Evolutionary conservation across 2,888 invertebrate species (phyloP).

Genomic region (Hoplodrina blanda): DNA sequence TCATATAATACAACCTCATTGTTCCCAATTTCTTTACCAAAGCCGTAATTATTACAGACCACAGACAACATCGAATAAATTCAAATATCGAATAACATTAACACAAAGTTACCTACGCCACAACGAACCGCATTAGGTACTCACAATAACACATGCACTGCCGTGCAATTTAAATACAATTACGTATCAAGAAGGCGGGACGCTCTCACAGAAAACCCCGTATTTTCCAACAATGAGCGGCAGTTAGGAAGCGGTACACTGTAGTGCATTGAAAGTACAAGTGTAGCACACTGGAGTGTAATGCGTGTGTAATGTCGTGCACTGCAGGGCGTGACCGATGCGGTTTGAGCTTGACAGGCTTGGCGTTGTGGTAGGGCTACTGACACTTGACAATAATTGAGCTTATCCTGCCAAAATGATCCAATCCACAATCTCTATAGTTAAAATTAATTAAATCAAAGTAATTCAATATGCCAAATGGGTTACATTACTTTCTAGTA

Average conservation of each 20-base stretch:
- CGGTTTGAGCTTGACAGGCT: constrained; percentile 50
- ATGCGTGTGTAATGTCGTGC: constrained; percentile 59
- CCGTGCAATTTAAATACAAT: constrained; percentile 63
- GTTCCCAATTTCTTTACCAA: no score
- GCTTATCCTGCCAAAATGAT: no score
- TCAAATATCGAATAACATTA: constrained; percentile 4
- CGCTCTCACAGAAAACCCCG: constrained; percentile 54
- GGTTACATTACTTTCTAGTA: no score
- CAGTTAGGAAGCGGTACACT: constrained; percentile 50
- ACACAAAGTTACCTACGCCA: no score
- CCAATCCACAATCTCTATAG: no score
- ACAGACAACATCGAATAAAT: no score
- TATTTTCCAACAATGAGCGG: constrained; percentile 54
- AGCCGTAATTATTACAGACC: no score
- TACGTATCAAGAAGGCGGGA: constrained; percentile 49
- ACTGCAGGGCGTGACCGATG: constrained; percentile 65
- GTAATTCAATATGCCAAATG: no score
- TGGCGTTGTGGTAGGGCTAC: constrained; percentile 49
- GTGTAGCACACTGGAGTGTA: constrained; percentile 54
- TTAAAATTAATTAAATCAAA: no score
- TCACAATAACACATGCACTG: constrained; percentile 36
- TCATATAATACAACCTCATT: no score
- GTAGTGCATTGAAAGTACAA: constrained; percentile 73
- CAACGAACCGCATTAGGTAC: not conserved
- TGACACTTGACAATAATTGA: constrained; percentile 8